Evolutionary conservation across 2,888 invertebrate species (phyloP), one percentile per base, ranked within the genome.

Genomic region (Allygus modestus): DNA sequence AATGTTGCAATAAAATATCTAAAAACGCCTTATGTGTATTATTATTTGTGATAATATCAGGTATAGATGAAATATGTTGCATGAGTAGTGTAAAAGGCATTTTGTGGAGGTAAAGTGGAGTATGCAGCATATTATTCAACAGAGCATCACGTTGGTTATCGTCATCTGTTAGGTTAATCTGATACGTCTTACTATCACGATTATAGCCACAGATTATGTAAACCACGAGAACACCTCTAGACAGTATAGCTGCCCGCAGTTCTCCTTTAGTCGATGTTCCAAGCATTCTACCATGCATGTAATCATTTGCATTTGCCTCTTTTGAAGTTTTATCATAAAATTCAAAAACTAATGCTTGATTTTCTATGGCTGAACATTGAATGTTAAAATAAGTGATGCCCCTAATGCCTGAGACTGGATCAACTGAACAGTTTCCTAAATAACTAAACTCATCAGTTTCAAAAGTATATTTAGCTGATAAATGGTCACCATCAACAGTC

Each of bases 401-500:
- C 17, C 65, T 65, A 15, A 65, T 31, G 1, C 65, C 65, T 28
- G 31, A 28, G 12, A 28, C 65, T 65, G 65, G 65, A 28, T 28
- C 28, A 4, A 65, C 15, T 0, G 31, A n/a, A 28, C 65, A 65
- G 4, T 26, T 28, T 17, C 65, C 65, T 12, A 0, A 11, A 15
- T 65, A 65, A 65, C 1, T 17, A 65, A 28, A 31, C 28, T 65
- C 65, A 28, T 65, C 65, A 28, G 65, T 65, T 65, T 65, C n/a
- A 65, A 65, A 65, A 9, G 12, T 15, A 65, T 65, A 65, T 11
- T 1, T 65, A 9, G 65, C 65, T 17, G 31, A 31, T 31, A 31
- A 2, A 0, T 28, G 0, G 1, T 65, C 31, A 15, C 28, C 31
- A 20, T 15, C 1, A 31, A 23, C 54, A 23, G 20, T 23, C 2